Conservation (phyloP, 2,888 invertebrate species). For the Malachius bipustulatus region DNA sequence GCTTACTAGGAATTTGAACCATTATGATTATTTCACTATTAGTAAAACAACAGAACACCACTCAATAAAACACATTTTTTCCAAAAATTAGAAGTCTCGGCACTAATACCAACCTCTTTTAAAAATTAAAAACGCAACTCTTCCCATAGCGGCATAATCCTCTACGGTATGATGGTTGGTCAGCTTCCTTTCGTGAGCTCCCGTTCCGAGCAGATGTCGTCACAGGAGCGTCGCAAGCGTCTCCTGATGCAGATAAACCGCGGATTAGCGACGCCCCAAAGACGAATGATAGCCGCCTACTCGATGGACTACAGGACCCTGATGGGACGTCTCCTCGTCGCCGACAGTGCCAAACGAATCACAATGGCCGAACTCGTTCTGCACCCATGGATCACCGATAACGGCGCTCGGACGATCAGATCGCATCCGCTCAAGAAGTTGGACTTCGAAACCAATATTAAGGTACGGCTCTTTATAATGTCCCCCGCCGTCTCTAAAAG, state of each 20-base stretch:
- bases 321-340: slow-evolving; percentile 43
- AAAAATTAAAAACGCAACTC: too few relatives aligned
- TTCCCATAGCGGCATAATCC: slow-evolving; percentile 64
- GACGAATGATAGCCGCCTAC: slow-evolving; percentile 39
- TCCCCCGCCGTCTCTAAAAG: too few relatives aligned
- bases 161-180: slow-evolving; percentile 65
- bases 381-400: slow-evolving; percentile 48
- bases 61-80: too few relatives aligned
- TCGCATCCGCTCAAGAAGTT: slow-evolving; percentile 39
- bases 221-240: slow-evolving; percentile 45
- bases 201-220: slow-evolving; percentile 34
- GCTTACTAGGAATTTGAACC: too few relatives aligned
- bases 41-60: too few relatives aligned
- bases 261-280: slow-evolving; percentile 49
- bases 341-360: slow-evolving; percentile 43
- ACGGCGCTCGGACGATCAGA: slow-evolving; percentile 41
- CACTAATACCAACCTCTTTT: too few relatives aligned
- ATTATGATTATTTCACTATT: too few relatives aligned
- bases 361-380: slow-evolving; percentile 44
- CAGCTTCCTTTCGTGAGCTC: slow-evolving; percentile 52
- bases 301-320: slow-evolving; percentile 38
- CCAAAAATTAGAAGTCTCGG: too few relatives aligned
- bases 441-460: slow-evolving; percentile 25
- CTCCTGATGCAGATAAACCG: slow-evolving; percentile 54
- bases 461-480: slow-evolving; percentile 7